These are phyloP conservation scores for Stigmatopora argus DNA, from an alignment of 2,113 vertebrate genomes.

Conservation along the genomic window DNA sequence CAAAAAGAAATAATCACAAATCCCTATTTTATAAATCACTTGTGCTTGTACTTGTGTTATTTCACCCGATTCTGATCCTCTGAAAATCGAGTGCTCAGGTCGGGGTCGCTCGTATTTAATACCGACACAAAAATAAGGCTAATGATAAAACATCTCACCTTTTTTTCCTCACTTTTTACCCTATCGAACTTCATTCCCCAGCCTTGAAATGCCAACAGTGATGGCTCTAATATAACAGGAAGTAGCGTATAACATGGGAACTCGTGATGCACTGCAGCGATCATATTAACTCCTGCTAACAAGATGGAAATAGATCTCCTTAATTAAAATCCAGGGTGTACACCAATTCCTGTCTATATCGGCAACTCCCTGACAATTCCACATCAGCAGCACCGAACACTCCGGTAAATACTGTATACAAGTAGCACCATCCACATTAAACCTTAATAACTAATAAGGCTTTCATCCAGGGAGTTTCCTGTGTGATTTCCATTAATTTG, in stretches of 20 bases:
- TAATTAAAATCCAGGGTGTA: constrained; percentile 65
- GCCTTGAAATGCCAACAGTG: constrained; percentile 21
- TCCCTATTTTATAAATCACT: too few species aligned
- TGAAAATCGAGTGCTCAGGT: too few species aligned
- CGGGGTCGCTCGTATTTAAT: too few species aligned
- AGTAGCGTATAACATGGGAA: constrained; percentile 53
- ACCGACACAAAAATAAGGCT: background rate
- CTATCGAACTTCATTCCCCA: constrained; percentile 16
- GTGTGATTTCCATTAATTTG: constrained; percentile 68
- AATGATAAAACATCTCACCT: background rate
- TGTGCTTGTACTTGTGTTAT: too few species aligned
- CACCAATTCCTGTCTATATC: constrained; percentile 66
- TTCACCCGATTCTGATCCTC: too few species aligned
- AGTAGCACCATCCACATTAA: constrained; percentile 68
- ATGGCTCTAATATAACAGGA: constrained; percentile 41
- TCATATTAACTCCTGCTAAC: constrained; percentile 66
- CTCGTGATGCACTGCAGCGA: constrained; percentile 51
- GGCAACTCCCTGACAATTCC: constrained; percentile 62
- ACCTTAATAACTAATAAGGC: constrained; percentile 68
- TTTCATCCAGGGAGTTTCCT: constrained; percentile 69
- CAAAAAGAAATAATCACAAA: too few species aligned
- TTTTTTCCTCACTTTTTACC: background rate
- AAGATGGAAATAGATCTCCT: constrained; percentile 69
- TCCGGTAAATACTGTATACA: constrained; percentile 57
- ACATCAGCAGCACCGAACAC: constrained; percentile 52